Evolutionary conservation across 1,140 invertebrate species (phyloP).

Genomic region (Hypsibius dujardini): DNA sequence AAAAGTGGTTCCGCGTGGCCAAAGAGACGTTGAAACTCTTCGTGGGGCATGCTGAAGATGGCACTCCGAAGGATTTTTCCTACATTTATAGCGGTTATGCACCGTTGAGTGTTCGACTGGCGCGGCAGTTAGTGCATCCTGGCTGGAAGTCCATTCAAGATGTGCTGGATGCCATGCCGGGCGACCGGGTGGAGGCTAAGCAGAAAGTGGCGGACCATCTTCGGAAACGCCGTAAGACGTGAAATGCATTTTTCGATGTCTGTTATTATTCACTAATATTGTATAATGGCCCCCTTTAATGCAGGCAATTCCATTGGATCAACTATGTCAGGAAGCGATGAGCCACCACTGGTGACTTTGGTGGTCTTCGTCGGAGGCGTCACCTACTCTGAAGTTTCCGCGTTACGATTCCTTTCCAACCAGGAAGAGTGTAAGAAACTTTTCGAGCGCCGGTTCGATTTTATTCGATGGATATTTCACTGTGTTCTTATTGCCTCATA

Average conservation of each 20-base stretch:
- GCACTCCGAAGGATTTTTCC: conserved; percentile 48
- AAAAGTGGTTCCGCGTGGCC: conserved; percentile 19
- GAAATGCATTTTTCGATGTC: not conserved
- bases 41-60: conserved; percentile 15
- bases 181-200: not conserved
- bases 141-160: conserved; percentile 57
- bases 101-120: conserved; percentile 68
- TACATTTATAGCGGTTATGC: conserved; percentile 83
- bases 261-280: not conserved
- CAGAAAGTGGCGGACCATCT: conserved; percentile 11
- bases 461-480: conserved; percentile 21
- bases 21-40: not conserved
- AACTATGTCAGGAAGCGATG: conserved; percentile 22
- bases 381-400: conserved; percentile 83
- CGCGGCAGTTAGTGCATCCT: conserved; percentile 61
- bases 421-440: conserved; percentile 58
- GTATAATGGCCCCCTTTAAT: not conserved
- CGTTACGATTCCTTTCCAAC: conserved; percentile 70
- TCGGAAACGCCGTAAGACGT: not conserved
- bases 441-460: not conserved
- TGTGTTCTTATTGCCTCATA: conserved; percentile 32
- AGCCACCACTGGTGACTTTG: conserved; percentile 49
- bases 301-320: conserved; percentile 22
- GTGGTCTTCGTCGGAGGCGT: conserved; percentile 91
- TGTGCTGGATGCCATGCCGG: conserved; percentile 36